Evolutionary conservation across 2,888 invertebrate genomes (phyloP).

Genomic region (Mesorhabditis belari): DNA sequence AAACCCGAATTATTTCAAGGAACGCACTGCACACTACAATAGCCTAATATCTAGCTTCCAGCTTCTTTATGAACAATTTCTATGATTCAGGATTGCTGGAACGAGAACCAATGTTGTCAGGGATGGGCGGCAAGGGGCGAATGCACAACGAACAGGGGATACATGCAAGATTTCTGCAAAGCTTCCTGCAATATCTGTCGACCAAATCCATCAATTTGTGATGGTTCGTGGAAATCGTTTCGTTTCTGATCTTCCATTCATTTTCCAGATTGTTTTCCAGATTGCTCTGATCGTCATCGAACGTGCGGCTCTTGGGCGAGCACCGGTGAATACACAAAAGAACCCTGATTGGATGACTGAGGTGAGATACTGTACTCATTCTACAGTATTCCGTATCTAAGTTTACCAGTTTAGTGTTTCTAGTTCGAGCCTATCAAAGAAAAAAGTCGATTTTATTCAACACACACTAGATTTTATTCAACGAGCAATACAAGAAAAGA

Average conservation of each 20-base stretch:
- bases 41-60: no score
- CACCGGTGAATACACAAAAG: slow-evolving; percentile 36
- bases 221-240: slow-evolving; percentile 9
- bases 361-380: no score
- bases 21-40: neutral
- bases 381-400: no score
- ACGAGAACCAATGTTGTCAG: slow-evolving; percentile 44
- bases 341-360: slow-evolving; percentile 47
- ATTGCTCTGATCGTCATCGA: slow-evolving; percentile 28
- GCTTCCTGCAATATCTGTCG: slow-evolving; percentile 36
- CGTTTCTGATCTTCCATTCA: neutral
- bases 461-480: no score
- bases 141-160: slow-evolving; percentile 33
- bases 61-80: no score
- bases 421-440: no score
- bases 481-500: no score
- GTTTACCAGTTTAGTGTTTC: no score
- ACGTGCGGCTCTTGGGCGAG: slow-evolving; percentile 22
- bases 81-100: slow-evolving; percentile 26
- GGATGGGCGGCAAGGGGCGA: slow-evolving; percentile 38
- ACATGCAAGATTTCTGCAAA: slow-evolving; percentile 35
- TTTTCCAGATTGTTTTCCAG: no score
- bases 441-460: no score
- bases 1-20: no score
- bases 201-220: slow-evolving; percentile 21